Evolutionary conservation across 2,888 invertebrate species (phyloP), one percentile per base, ranked within the genome.

Genomic region (Habrosyne pyritoides): DNA sequence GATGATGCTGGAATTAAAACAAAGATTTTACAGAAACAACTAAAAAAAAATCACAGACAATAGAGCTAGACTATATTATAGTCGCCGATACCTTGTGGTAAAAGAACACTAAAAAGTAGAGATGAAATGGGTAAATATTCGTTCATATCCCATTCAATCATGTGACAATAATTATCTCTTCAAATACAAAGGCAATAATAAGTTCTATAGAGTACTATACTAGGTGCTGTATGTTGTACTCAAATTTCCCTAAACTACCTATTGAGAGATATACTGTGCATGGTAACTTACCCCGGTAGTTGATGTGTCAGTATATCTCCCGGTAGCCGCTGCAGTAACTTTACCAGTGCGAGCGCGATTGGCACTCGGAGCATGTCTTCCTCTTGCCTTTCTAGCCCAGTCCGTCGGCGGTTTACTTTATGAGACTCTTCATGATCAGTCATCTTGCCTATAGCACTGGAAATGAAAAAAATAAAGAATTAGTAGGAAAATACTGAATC

Each of bases 351-450:
- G 54, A 99, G 87, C 0, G 98, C 98, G 58, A 99, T 96, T 0
- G 99, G 99, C 7, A 99, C 97, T 51, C 98, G 93, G 62, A 97
- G 91, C 69, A 98, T 95, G 76, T 99, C 98, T 63, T 98, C 97
- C 73, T 97, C 96, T 79, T 99, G 98, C n/a, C 96, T 94, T 70
- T 95, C 96, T 8, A 93, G 84, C 21, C 94, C 94, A 1, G 93
- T 93, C 30, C 93, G 94, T 55, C 95, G 95, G 1, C 96, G 94
- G 77, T 97, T 97, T 0, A 96, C 84, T 75, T 97, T 97, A 79
- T 98, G 97, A 10, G 95, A 95, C 28, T 89, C 93, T 67, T 97
- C 97, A 64, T 95, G 95, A 7, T 94, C 94, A 0, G 96, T 96
- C 81, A 95, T 73, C 68, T 87, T 92, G 4, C 91, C 91, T 50